These are phyloP conservation scores for Zingel zingel DNA, from an alignment of 2,113 vertebrate genomes.

Conservation along the genomic window DNA sequence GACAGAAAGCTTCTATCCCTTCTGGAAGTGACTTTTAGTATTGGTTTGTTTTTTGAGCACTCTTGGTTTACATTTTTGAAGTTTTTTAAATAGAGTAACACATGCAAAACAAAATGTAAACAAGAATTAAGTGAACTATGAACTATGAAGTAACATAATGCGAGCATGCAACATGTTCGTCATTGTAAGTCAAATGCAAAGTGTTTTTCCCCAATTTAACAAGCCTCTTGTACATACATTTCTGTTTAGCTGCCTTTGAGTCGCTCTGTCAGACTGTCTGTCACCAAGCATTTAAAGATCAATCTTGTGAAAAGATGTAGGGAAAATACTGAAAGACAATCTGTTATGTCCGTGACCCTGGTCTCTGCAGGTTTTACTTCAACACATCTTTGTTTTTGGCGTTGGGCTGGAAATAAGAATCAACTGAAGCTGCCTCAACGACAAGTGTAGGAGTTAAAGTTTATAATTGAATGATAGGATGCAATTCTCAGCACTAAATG, in stretches of 20 bases:
- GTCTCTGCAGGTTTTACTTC: conserved; percentile 4
- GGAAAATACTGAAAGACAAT: conserved; percentile 14
- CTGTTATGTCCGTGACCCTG: not conserved
- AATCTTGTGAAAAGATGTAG: not conserved
- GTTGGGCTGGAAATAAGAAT: not conserved
- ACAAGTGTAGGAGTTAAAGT: not conserved
- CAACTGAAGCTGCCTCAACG: not conserved
- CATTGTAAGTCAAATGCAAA: not conserved
- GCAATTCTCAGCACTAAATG: not conserved
- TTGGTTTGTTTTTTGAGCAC: not conserved
- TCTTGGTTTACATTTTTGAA: conserved; percentile 33
- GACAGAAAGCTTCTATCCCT: conserved; percentile 36
- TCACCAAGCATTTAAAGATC: conserved; percentile 7
- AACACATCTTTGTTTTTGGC: conserved; percentile 40
- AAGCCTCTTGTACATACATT: not conserved
- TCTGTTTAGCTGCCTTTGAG: conserved; percentile 57
- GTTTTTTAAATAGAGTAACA: conserved; percentile 18
- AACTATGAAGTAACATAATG: conserved; percentile 4
- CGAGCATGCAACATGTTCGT: not conserved
- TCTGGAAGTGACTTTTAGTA: conserved; percentile 13
- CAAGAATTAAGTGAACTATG: conserved; percentile 33
- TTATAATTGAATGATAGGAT: not conserved
- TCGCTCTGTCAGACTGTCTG: not conserved
- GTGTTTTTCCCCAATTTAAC: not conserved
- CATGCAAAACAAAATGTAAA: conserved; percentile 56